Conservation (phyloP, 2,888 invertebrate genomes). For the Tenthredo mesomela region DNA sequence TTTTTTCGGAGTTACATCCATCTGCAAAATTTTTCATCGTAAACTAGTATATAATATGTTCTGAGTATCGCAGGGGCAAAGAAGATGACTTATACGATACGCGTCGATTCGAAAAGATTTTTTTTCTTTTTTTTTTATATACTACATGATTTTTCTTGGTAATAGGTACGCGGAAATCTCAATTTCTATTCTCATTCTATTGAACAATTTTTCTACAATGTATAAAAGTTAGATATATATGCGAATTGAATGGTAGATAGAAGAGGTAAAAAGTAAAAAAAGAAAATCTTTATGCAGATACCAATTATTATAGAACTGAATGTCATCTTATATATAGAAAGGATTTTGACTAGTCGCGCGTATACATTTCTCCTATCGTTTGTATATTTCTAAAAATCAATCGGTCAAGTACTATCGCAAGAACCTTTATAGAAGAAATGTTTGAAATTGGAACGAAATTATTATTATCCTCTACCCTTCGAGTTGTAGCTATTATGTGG, state of each 20-base stretch:
- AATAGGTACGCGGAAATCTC: neutral
- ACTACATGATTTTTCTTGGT: too few species aligned
- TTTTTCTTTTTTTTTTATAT: neutral
- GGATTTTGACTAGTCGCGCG: neutral
- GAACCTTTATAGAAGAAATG: conserved; percentile 5
- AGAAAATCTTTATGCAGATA: neutral
- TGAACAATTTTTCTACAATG: neutral
- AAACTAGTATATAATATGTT: neutral
- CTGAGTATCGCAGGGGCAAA: neutral
- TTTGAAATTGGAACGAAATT: conserved; percentile 1
- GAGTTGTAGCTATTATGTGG: neutral
- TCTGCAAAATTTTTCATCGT: neutral
- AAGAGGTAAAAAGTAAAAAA: neutral
- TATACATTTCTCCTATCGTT: neutral
- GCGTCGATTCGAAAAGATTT: neutral
- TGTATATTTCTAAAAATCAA: neutral
- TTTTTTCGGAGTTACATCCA: neutral
- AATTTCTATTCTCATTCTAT: neutral
- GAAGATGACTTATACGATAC: neutral
- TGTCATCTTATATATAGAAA: neutral
- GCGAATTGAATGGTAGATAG: neutral
- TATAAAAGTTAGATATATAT: neutral
- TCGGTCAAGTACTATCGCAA: conserved; percentile 4
- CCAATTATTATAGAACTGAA: neutral
- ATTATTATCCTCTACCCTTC: neutral